These are phyloP conservation scores for Tenthredo amoena DNA, from an alignment of 2,888 invertebrate genomes.

Conservation along the genomic window DNA sequence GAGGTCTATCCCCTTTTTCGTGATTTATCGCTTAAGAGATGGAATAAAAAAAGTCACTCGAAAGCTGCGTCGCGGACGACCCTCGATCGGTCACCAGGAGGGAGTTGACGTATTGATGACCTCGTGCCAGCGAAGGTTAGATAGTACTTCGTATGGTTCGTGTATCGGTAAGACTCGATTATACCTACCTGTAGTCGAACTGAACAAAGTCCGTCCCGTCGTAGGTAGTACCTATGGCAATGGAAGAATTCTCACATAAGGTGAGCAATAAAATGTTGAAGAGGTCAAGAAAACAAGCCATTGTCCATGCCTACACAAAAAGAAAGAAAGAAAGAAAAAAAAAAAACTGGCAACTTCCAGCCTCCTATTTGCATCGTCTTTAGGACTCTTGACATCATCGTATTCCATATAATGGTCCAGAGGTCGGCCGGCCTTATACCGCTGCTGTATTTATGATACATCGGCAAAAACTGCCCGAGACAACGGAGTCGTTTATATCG, in stretches of 20 bases:
- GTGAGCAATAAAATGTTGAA: constrained; percentile 37
- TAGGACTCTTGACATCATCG: constrained; percentile 63
- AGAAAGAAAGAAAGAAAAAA: too few species aligned
- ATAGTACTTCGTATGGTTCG: background rate
- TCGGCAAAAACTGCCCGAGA: constrained; percentile 20
- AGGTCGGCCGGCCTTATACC: constrained; percentile 18
- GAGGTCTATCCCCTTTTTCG: background rate
- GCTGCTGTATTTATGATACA: constrained; percentile 21
- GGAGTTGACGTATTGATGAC: constrained; percentile 6
- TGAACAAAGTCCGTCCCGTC: constrained; percentile 8
- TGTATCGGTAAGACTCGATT: constrained; percentile 5
- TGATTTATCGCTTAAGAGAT: constrained; percentile 18
- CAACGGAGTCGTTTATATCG: constrained; percentile 5
- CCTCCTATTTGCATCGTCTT: constrained; percentile 58
- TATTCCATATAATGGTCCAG: constrained; percentile 58
- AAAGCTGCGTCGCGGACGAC: constrained; percentile 36
- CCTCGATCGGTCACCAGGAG: constrained; percentile 41
- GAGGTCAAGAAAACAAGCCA: constrained; percentile 47
- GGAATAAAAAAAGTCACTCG: constrained; percentile 39
- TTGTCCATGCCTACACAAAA: constrained; percentile 26
- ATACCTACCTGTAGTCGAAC: background rate
- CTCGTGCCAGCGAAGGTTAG: background rate
- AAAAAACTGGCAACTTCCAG: constrained; percentile 31
- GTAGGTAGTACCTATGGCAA: background rate
- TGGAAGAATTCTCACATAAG: constrained; percentile 22